These are phyloP conservation scores for Callocephalon fimbriatum DNA, from an alignment of 2,113 vertebrate species.

Conservation along the genomic window DNA sequence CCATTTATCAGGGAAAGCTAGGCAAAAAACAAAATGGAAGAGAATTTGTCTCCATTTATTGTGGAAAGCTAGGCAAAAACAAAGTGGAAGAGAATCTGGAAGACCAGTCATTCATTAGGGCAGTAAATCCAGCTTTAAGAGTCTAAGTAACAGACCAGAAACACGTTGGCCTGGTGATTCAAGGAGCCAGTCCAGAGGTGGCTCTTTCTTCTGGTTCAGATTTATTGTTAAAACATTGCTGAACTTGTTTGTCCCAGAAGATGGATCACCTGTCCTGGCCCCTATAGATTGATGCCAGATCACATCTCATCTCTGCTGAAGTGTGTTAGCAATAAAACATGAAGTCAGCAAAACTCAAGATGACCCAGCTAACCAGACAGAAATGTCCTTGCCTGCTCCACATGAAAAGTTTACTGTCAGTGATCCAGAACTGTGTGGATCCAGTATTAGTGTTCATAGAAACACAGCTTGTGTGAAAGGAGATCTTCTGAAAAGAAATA, in stretches of 20 bases:
- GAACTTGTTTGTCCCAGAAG: neutral
- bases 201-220: neutral
- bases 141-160: neutral
- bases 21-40: neutral
- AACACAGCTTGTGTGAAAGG: neutral
- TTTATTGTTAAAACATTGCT: neutral
- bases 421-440: neutral
- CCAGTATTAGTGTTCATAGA: neutral
- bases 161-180: neutral
- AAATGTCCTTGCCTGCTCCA: neutral
- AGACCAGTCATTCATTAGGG: neutral
- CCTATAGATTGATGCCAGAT: neutral
- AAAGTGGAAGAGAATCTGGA: neutral
- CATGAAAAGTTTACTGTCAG: neutral
- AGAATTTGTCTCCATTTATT: neutral
- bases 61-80: neutral
- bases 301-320: neutral
- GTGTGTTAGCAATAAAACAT: neutral
- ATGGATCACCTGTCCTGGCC: neutral
- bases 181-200: neutral
- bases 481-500: neutral
- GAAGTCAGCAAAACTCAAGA: constrained; percentile 12
- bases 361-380: neutral
- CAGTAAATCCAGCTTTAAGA: neutral
- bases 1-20: neutral